phyloP scores from a whole-genome alignment of 2,113 vertebrate genomes.

The Microtus oregoni region DNA sequence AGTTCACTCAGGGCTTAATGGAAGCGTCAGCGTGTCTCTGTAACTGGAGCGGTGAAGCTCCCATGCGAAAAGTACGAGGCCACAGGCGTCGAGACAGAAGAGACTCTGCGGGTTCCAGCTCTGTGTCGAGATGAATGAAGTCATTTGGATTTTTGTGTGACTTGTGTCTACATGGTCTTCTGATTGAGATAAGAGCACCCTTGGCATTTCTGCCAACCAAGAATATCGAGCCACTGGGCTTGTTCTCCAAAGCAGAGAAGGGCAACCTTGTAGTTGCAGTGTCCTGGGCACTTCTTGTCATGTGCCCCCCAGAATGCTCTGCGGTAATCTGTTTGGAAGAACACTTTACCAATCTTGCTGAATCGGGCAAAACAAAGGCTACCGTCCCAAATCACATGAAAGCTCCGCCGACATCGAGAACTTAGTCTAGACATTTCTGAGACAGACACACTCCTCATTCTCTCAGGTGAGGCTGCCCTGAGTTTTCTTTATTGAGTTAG shows the following conservation, averaged over 20 bases:
- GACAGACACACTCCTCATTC: neutral
- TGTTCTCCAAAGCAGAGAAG: conserved; percentile 5
- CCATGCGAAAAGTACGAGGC: conserved; percentile 24
- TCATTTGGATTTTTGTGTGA: conserved; percentile 51
- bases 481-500: conserved; percentile 34
- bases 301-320: neutral
- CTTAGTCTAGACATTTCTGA: conserved; percentile 34
- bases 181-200: neutral
- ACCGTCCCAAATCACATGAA: conserved; percentile 14
- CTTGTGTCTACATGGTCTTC: conserved; percentile 28
- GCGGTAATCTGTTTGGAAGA: conserved; percentile 35
- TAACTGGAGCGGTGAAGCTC: conserved; percentile 19
- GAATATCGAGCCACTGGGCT: neutral
- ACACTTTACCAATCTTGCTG: conserved; percentile 3
- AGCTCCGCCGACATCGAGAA: neutral
- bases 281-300: neutral
- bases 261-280: neutral
- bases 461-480: neutral
- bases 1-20: neutral
- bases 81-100: neutral
- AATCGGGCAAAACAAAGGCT: conserved; percentile 52
- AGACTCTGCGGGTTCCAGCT: conserved; percentile 46
- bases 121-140: conserved; percentile 21
- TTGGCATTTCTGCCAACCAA: neutral
- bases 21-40: conserved; percentile 15